Conservation (phyloP, 2,113 vertebrate genomes). For the Galeopterus variegatus region DNA sequence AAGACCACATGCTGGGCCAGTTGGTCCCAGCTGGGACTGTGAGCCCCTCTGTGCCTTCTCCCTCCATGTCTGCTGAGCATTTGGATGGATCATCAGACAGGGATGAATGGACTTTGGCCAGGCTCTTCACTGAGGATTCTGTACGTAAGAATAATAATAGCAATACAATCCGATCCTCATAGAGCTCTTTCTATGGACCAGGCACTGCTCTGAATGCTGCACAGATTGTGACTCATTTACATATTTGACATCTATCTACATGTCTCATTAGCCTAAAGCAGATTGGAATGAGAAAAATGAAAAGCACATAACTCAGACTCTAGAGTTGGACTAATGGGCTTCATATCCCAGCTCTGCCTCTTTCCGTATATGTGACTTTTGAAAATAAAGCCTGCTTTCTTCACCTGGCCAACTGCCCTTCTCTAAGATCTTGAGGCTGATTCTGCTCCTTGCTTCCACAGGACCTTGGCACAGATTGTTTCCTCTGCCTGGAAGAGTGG, state of each 20-base stretch:
- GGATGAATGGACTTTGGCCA: not conserved
- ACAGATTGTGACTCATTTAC: constrained; percentile 15
- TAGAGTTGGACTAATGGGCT: not conserved
- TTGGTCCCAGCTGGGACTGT: fast-evolving
- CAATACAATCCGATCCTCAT: not conserved
- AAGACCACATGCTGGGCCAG: not conserved
- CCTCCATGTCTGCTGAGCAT: not conserved
- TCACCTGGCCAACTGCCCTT: not conserved
- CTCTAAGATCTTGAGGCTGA: not conserved
- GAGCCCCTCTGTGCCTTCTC: not conserved
- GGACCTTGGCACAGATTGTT: not conserved
- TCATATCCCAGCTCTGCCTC: not conserved
- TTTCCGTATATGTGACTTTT: not conserved
- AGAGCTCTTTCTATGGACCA: not conserved
- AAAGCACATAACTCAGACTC: not conserved
- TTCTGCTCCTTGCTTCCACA: not conserved
- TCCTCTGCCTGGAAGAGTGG: not conserved
- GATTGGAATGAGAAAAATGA: not conserved
- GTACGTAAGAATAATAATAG: not conserved
- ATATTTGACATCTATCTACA: not conserved
- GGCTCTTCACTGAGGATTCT: not conserved
- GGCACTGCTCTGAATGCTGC: not conserved
- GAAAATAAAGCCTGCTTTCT: not conserved
- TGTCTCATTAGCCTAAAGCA: not conserved
- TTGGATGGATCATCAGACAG: not conserved